phyloP scores from a whole-genome alignment of 2,797 vertebrate species.

The Microchirus variegatus region DNA sequence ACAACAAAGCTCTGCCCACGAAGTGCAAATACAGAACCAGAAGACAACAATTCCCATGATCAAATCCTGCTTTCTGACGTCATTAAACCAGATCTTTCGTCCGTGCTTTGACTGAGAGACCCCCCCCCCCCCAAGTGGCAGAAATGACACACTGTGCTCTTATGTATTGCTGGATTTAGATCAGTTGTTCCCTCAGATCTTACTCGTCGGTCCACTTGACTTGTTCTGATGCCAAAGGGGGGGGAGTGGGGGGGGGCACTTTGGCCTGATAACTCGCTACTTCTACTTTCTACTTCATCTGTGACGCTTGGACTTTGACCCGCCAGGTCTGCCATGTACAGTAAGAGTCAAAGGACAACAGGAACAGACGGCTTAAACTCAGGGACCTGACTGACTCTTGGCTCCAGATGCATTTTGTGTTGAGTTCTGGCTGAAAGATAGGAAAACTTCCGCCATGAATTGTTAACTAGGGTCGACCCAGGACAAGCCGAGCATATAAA shows the following conservation, averaged over 20 bases:
- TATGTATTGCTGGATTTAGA: background rate
- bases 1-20: too few species aligned
- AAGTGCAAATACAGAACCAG: too few species aligned
- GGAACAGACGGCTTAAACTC: slow-evolving; percentile 67
- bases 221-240: slow-evolving; percentile 51
- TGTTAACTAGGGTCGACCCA: slow-evolving; percentile 73
- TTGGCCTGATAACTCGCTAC: slow-evolving; percentile 69
- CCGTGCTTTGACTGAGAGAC: too few species aligned
- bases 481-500: slow-evolving; percentile 65
- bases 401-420: slow-evolving; percentile 64
- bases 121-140: too few species aligned
- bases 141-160: too few species aligned
- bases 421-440: slow-evolving; percentile 48
- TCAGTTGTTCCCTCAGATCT: slow-evolving; percentile 41
- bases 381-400: slow-evolving; percentile 67
- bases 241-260: slow-evolving; percentile 37
- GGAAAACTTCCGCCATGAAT: slow-evolving; percentile 72
- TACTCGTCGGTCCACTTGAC: slow-evolving; percentile 49
- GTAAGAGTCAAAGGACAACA: slow-evolving; percentile 57
- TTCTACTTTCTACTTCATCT: slow-evolving; percentile 69
- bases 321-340: slow-evolving; percentile 44
- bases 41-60: too few species aligned
- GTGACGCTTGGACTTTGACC: slow-evolving; percentile 71
- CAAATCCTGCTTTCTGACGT: too few species aligned
- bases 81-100: too few species aligned